Percentiles rank a stretch among this genome's conserved stretches.
Conservation (phyloP, 2,113 vertebrate genomes). For the Indri indri region DNA sequence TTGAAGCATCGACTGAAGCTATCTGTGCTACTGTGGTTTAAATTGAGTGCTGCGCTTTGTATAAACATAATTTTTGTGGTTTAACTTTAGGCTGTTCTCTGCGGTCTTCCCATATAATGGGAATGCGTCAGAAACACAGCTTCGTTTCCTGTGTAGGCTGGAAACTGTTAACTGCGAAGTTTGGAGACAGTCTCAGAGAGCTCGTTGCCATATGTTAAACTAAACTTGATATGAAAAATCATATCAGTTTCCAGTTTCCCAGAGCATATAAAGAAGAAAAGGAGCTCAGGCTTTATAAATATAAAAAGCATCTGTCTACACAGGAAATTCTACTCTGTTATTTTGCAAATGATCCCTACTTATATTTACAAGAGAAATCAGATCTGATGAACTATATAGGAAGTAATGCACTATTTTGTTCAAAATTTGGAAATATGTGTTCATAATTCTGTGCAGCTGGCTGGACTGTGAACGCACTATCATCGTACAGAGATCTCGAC, state of each 20-base stretch:
- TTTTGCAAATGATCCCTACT: conserved; percentile 61
- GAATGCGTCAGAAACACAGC: conserved; percentile 45
- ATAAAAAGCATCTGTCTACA: conserved; percentile 66
- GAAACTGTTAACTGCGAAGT: conserved; percentile 60
- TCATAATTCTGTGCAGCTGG: background rate
- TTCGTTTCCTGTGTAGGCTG: conserved; percentile 66
- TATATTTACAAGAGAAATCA: conserved; percentile 57
- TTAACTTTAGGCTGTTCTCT: conserved; percentile 49
- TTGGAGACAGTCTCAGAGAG: conserved; percentile 47
- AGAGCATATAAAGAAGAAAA: background rate
- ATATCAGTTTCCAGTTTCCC: conserved; percentile 66
- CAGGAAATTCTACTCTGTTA: conserved; percentile 73
- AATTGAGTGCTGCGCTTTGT: conserved; percentile 2
- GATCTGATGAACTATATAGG: conserved; percentile 22
- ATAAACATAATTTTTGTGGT: conserved; percentile 43
- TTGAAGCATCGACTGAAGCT: conserved; percentile 4
- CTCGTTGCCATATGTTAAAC: conserved; percentile 51
- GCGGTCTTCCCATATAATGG: conserved; percentile 25
- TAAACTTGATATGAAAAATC: conserved; percentile 69
- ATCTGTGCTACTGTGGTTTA: conserved; percentile 30
- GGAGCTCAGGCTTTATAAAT: conserved; percentile 65
- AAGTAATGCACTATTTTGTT: conserved; percentile 16
- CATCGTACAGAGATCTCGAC: conserved; percentile 11
- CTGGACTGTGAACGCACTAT: background rate
- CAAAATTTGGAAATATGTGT: background rate